Conservation (phyloP, 2,113 vertebrate species). For the Larimichthys crocea region DNA sequence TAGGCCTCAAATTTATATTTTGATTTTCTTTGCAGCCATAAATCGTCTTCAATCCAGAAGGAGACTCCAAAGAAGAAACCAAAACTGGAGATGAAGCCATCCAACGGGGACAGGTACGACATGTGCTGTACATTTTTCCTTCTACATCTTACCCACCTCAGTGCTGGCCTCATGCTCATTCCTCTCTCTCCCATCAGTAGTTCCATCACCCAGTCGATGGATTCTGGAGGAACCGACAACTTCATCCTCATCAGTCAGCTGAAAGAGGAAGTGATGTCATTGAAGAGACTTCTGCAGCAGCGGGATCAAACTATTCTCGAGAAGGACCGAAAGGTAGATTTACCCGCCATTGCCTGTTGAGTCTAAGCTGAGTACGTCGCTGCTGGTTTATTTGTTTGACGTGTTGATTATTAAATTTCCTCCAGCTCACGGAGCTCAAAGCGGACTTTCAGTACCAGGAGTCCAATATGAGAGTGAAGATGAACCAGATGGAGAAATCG, state of each 20-base stretch:
- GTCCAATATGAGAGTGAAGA: slow-evolving; percentile 97
- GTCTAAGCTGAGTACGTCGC: not conserved
- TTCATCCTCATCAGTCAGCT: slow-evolving; percentile 99
- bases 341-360: not conserved
- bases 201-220: slow-evolving; percentile 98
- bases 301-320: slow-evolving; percentile 98
- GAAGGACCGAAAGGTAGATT: slow-evolving; percentile 94
- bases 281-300: slow-evolving; percentile 97
- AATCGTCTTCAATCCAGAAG: slow-evolving; percentile 98
- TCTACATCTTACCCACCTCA: not conserved
- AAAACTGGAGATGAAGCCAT: slow-evolving; percentile 99
- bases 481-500: slow-evolving; percentile 99
- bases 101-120: slow-evolving; percentile 97
- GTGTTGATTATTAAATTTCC: slow-evolving; percentile 14
- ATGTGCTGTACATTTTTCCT: not conserved
- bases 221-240: slow-evolving; percentile 98
- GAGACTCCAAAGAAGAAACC: slow-evolving; percentile 99
- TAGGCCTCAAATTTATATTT: not conserved
- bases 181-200: slow-evolving; percentile 86
- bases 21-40: slow-evolving; percentile 92
- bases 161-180: slow-evolving; percentile 5
- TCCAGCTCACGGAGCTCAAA: slow-evolving; percentile 95
- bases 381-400: not conserved
- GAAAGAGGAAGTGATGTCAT: slow-evolving; percentile 99
- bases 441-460: slow-evolving; percentile 99